Conservation (phyloP, 2,113 vertebrate genomes). For the Calyptommatus sinebrachiatus region DNA sequence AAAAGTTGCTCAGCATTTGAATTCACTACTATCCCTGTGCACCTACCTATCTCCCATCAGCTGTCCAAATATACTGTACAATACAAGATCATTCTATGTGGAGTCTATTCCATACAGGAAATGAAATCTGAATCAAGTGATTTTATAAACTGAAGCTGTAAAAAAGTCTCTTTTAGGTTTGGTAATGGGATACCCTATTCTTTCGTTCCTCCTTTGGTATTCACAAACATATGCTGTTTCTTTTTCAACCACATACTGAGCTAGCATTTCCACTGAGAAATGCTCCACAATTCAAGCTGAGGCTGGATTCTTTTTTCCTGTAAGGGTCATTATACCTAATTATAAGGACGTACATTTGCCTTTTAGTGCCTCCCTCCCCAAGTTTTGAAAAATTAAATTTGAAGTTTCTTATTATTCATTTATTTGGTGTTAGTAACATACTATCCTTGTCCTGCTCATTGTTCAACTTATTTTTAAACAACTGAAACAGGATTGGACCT, state of each 20-base stretch:
- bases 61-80: too few species aligned
- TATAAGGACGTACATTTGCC: background rate
- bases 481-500: background rate
- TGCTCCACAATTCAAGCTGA: too few species aligned
- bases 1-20: too few species aligned
- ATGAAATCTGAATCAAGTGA: too few species aligned
- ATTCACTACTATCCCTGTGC: too few species aligned
- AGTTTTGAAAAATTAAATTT: background rate
- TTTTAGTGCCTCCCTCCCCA: too few species aligned
- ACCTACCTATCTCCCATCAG: too few species aligned
- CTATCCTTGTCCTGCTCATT: background rate
- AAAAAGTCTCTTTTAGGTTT: background rate
- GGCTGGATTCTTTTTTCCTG: background rate
- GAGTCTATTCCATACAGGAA: too few species aligned
- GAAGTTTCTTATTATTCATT: background rate
- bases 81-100: too few species aligned
- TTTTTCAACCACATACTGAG: background rate
- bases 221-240: background rate
- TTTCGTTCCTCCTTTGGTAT: background rate
- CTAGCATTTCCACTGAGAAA: background rate
- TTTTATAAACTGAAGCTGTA: too few species aligned
- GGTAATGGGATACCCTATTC: background rate
- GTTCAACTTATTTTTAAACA: background rate
- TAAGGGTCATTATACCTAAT: background rate
- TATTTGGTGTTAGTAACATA: too few species aligned